Evolutionary conservation across 2,888 invertebrate genomes (phyloP), one percentile per base, ranked within the genome.

Genomic region (Platycheirus albimanus): DNA sequence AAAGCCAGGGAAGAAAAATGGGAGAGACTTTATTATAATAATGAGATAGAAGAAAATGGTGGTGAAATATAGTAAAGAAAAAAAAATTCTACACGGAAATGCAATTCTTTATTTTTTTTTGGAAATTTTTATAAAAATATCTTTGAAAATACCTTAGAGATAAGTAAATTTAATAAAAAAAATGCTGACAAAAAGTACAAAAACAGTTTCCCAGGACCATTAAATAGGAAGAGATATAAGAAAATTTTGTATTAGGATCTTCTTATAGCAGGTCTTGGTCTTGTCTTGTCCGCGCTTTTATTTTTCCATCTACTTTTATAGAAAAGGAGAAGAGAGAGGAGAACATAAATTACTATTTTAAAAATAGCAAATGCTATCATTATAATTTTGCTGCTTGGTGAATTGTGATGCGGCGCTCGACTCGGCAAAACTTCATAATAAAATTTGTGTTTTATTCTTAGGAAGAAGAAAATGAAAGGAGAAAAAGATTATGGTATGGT

Each of bases 301-400:
- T 33, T 28, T 51, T 58, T 36, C 11, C 10, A 49, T 33, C 15
- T 49, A 54, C 15, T n/a, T 15, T 52, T 24, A 61, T 63, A 67
- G 61, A 56, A 54, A 47, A 45, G 8, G 36, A 61, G 28, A 49
- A 52, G 15, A 43, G 30, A 30, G 17, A 45, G 45, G 17, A 43
- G 43, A 43, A 43, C 54, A 54, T 28, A 54, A 30, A 43, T 54
- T 41, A 38, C 51, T 38, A 66, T 47, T 77, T 83, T 83, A 83
- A 67, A 83, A 83, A 83, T 83, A 83, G 81, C 81, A 78, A 77
- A 83, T 83, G 77, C 81, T 83, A 78, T 83, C 81, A 83, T 83
- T 78, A 41, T 45, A 61, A 30, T 61, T 28, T 20, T 20, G 30
- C 38, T 56, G 36, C n/a, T 49, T 2, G n/a, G n/a, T 64, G 45